phyloP scores from a whole-genome alignment of 2,888 invertebrate species.

The Fragum fragum region DNA sequence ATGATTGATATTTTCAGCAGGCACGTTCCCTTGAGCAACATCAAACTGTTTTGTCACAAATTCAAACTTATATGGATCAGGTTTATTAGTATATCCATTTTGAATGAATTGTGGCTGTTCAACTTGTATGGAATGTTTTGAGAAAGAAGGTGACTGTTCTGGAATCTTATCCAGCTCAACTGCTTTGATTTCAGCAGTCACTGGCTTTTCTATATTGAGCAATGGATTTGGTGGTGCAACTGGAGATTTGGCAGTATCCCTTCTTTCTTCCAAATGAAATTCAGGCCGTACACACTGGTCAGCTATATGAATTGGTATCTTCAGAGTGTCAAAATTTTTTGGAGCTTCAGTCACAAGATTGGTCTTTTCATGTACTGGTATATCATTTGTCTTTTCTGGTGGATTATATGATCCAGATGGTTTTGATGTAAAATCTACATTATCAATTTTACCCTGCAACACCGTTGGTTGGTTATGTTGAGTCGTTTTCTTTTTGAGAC shows the following conservation, averaged over 20 bases:
- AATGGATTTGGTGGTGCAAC: background rate
- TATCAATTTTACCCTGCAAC: background rate
- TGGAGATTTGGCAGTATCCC: background rate
- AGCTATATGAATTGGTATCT: background rate
- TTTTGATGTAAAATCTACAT: background rate
- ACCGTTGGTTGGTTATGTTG: background rate
- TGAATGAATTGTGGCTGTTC: background rate
- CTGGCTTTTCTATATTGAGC: conserved; percentile 4
- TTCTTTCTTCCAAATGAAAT: background rate
- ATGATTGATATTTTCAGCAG: background rate
- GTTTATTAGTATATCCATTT: conserved; percentile 7
- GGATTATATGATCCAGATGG: background rate
- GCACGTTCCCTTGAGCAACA: background rate
- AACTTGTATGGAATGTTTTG: conserved; percentile 12
- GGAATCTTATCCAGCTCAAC: conserved; percentile 10
- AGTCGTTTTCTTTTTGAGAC: conserved; percentile 37
- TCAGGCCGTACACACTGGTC: conserved; percentile 8
- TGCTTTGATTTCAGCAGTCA: background rate
- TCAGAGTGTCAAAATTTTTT: background rate
- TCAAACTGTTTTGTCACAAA: background rate
- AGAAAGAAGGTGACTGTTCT: conserved; percentile 9
- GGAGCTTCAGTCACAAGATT: background rate
- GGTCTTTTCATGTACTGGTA: background rate
- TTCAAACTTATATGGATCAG: conserved; percentile 19
- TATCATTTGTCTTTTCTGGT: background rate